Percentiles rank a stretch among this genome's conserved stretches.
Evolutionary conservation across 2,113 vertebrate genomes (phyloP).

Genomic region (Microcebus jonahi): DNA sequence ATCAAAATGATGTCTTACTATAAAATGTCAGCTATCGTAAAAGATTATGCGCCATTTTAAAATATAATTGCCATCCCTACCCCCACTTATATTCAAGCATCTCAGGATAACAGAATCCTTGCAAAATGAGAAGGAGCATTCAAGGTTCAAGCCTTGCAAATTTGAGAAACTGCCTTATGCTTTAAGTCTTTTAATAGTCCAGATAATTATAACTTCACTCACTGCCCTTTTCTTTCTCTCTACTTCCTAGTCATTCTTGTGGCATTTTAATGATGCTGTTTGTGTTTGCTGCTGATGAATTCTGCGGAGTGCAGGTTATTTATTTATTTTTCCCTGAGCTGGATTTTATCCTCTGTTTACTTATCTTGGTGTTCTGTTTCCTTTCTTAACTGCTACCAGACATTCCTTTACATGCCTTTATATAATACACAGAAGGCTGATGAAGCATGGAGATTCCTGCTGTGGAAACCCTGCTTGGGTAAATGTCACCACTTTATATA

Average conservation of each 20-base stretch:
- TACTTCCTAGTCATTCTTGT: neutral
- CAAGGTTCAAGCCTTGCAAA: neutral
- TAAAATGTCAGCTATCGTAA: slow-evolving; percentile 62
- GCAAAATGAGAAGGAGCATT: neutral
- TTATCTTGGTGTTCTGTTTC: slow-evolving; percentile 14
- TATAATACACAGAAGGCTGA: neutral
- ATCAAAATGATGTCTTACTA: slow-evolving; percentile 75
- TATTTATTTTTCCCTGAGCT: slow-evolving; percentile 1
- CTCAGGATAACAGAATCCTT: slow-evolving; percentile 27
- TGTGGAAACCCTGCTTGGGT: slow-evolving; percentile 14
- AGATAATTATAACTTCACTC: neutral
- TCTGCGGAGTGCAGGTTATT: neutral
- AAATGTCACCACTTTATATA: slow-evolving; percentile 61
- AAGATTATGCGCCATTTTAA: slow-evolving; percentile 63
- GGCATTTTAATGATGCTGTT: neutral
- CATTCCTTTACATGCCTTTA: neutral
- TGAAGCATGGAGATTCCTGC: neutral
- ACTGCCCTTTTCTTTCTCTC: slow-evolving; percentile 2
- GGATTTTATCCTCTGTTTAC: neutral
- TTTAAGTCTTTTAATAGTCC: slow-evolving; percentile 6
- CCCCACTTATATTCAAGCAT: neutral
- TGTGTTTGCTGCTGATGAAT: neutral
- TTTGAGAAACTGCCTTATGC: neutral
- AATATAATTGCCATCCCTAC: slow-evolving; percentile 37
- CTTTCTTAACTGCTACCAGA: neutral